Percentiles rank a stretch among this genome's conserved stretches.
Evolutionary conservation across 2,888 invertebrate genomes (phyloP).

Genomic region (Drosophila nigricruria): DNA sequence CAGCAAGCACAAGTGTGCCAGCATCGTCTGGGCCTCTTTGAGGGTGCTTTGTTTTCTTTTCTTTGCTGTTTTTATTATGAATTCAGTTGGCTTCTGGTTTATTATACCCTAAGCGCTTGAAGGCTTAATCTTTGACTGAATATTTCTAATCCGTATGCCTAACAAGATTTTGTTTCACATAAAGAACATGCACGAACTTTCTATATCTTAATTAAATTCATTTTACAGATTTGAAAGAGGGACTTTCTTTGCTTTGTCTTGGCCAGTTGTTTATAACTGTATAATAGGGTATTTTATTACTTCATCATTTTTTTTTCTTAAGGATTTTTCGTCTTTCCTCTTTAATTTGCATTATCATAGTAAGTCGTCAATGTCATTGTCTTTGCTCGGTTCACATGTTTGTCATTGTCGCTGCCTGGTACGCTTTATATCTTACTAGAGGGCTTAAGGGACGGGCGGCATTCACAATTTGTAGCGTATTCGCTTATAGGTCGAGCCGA

Average conservation of each 20-base stretch:
- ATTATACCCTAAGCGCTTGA: slow-evolving; percentile 43
- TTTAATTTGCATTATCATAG: slow-evolving; percentile 59
- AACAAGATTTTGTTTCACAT: slow-evolving; percentile 16
- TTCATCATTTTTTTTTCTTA: background rate
- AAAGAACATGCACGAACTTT: background rate
- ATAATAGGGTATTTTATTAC: slow-evolving; percentile 27
- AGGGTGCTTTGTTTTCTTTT: slow-evolving; percentile 47
- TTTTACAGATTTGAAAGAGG: slow-evolving; percentile 5
- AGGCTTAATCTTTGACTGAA: slow-evolving; percentile 37
- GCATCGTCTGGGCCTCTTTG: slow-evolving; percentile 19
- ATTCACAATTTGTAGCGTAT: slow-evolving; percentile 70
- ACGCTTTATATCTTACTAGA: slow-evolving; percentile 22
- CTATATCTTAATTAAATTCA: slow-evolving; percentile 5
- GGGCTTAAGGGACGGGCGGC: background rate
- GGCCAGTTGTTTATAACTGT: no score
- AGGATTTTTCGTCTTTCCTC: background rate
- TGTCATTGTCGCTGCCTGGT: slow-evolving; percentile 36
- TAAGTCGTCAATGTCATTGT: slow-evolving; percentile 50
- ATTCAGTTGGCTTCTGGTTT: slow-evolving; percentile 41
- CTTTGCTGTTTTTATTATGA: slow-evolving; percentile 28
- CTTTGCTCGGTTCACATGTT: slow-evolving; percentile 23
- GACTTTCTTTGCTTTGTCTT: slow-evolving; percentile 3
- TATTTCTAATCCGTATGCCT: slow-evolving; percentile 23
- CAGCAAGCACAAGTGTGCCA: slow-evolving; percentile 53
- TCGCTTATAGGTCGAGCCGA: slow-evolving; percentile 59